phyloP scores from a whole-genome alignment of 1,140 invertebrate species.

The Antheraea mylitta region DNA sequence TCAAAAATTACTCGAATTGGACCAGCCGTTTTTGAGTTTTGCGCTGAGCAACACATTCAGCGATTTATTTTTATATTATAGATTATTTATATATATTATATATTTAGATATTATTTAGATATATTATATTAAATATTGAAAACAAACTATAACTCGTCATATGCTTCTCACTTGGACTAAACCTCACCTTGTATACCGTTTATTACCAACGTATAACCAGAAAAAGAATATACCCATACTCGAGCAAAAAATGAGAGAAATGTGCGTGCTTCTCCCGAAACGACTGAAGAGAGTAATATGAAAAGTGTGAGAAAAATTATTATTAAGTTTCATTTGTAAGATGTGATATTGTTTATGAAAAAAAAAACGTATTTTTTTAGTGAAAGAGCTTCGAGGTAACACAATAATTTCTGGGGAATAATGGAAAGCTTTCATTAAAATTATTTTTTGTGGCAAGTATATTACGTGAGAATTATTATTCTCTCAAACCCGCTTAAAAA shows the following conservation, averaged over 20 bases:
- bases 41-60: too few relatives aligned
- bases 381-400: not conserved
- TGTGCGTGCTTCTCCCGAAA: not conserved
- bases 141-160: too few relatives aligned
- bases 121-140: too few relatives aligned
- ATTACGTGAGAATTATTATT: too few relatives aligned
- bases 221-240: not conserved
- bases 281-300: not conserved
- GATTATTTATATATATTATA: too few relatives aligned
- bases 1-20: too few relatives aligned
- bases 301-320: not conserved
- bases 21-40: too few relatives aligned
- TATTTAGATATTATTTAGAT: too few relatives aligned
- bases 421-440: not conserved
- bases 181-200: slow-evolving; percentile 9
- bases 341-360: not conserved
- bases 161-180: not conserved
- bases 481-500: too few relatives aligned
- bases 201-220: slow-evolving; percentile 6
- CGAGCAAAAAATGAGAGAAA: slow-evolving; percentile 1
- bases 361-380: not conserved
- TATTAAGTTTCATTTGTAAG: not conserved
- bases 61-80: too few relatives aligned
- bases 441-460: not conserved
- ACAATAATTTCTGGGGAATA: not conserved